Evolutionary conservation across 2,797 vertebrate genomes (phyloP), one percentile per base, ranked within the genome.

Genomic region (Schizopygopsis malacanthus): DNA sequence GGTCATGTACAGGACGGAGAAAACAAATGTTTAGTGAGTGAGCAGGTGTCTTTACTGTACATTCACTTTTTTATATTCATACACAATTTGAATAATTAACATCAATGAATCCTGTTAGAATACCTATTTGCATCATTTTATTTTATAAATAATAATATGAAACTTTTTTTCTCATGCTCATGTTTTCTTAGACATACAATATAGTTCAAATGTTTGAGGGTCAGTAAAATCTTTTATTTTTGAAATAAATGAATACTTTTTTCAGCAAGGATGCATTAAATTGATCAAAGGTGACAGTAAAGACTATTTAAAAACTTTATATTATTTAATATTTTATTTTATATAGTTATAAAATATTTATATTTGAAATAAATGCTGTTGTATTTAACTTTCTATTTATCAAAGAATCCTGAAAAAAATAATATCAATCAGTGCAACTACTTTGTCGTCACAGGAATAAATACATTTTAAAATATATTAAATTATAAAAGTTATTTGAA

Each of bases 21-120:
- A 33, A 81, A 87, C 81, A 80, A 93, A 65, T 4, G 20, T 4
- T 69, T 45, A 65, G 89, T 90, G 86, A 87, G 82, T 92, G 90
- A 92, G 88, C 91, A 67, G 22, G 5, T 52, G 56, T 28, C 41
- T 81, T 73, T 72, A 67, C 12, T 67, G 11, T 43, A 77, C 37
- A 4, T 52, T 43, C 3, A 16, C 43, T 50, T 50, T 59, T 59
- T 61, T 43, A 6, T 6, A 78, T 56, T 39, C 1, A 16, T 9
- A 33, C 4, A 22, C 28, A 4, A 13, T 54, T 54, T 39, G 22
- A 77, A 77, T 22, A 22, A 52, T 76, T 52, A 11, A 37, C 3
- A 39, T 37, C 6, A 39, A 37, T 54, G 5, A 76, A 54, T 54
- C 12, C 15, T 12, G 16, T 76, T 37, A 54, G 16, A 28, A 52